A percentile compares a stretch with the other conserved stretches of the same genome.
Conservation (phyloP, 2,888 invertebrate species). For the Ecdyonurus torrentis region DNA sequence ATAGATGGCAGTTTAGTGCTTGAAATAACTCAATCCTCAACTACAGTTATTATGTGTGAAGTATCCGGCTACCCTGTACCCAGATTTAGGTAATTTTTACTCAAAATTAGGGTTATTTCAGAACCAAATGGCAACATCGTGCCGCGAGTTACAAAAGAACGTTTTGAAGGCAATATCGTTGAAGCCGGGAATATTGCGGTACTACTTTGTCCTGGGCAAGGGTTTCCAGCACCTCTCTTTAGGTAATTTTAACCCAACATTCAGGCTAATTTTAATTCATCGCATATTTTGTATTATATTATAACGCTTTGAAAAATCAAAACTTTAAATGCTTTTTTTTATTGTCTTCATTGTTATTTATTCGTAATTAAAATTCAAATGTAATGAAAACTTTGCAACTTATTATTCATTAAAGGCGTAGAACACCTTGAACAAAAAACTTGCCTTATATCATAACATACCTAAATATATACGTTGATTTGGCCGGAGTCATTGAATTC, state of each 20-base stretch:
- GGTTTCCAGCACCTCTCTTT: conserved; percentile 17
- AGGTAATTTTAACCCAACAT: conserved; percentile 13
- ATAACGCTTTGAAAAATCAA: too few species aligned
- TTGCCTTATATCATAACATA: too few species aligned
- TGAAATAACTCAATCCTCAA: conserved; percentile 12
- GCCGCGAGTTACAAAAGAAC: conserved; percentile 18
- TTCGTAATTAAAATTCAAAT: too few species aligned
- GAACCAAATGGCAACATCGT: conserved; percentile 15
- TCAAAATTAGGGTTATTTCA: conserved; percentile 7
- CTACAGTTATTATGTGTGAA: conserved; percentile 20
- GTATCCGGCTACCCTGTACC: conserved; percentile 23
- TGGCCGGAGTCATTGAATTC: too few species aligned
- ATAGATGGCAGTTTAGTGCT: conserved; percentile 19
- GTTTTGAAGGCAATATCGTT: conserved; percentile 17
- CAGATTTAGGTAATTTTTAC: conserved; percentile 19
- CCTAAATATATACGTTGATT: too few species aligned
- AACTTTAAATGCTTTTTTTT: too few species aligned
- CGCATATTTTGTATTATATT: too few species aligned
- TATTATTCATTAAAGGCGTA: too few species aligned
- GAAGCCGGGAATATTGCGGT: conserved; percentile 13
- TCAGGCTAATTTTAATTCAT: too few species aligned
- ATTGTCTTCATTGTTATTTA: too few species aligned
- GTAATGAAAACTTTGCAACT: background rate
- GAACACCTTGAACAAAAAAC: too few species aligned
- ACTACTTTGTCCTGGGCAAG: conserved; percentile 20